Evolutionary conservation across 2,113 vertebrate genomes (phyloP), one percentile per base, ranked within the genome.

Genomic region (Synodontis membranacea): DNA sequence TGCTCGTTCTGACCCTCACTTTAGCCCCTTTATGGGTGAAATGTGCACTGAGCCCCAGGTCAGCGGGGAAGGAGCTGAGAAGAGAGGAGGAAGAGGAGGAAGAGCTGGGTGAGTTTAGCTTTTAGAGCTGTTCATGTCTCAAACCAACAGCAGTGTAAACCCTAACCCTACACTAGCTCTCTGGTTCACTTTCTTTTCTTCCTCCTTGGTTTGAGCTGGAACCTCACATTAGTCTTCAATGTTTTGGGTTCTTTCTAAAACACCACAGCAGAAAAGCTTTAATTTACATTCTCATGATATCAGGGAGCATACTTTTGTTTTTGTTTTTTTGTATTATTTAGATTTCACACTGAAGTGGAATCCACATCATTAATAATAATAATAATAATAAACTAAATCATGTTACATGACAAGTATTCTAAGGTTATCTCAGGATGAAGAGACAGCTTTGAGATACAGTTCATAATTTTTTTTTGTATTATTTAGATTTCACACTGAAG

Each of bases 31-130:
- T 68, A 15, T 93, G 84, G 89, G 90, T 93, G 74, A 83, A 90
- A 56, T 60, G 91, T 79, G 93, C 92, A 0, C 11, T 91, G 52
- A 93, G 87, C 7, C 78, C 92, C 4, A 90, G 80, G 70, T 46
- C 82, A 31, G 50, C 34, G 1, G n/a, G 54, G 56, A 88, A 91
- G 9, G 70, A 88, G 31, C 12, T n/a, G 66, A 75, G 28, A 3
- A 89, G 23, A 25, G 80, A 50, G 31, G 80, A 50, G 31, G 89
- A 93, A 87, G 86, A 90, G 70, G 83, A 66, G 34, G 86, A 86
- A 0, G 93, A 94, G 37, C 90, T 94, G 4, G 93, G 94, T 94
- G 74, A 93, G 91, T 88, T n/a, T n/a, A 54, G 19, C 39, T 70
- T 46, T 52, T 2, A 84, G 50, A 56, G 17, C 64, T 68, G 64